Percentiles rank a stretch among this genome's conserved stretches.
Conservation (phyloP, 92 coral and sea anemone species). For the Parazoanthus atlanticus region DNA sequence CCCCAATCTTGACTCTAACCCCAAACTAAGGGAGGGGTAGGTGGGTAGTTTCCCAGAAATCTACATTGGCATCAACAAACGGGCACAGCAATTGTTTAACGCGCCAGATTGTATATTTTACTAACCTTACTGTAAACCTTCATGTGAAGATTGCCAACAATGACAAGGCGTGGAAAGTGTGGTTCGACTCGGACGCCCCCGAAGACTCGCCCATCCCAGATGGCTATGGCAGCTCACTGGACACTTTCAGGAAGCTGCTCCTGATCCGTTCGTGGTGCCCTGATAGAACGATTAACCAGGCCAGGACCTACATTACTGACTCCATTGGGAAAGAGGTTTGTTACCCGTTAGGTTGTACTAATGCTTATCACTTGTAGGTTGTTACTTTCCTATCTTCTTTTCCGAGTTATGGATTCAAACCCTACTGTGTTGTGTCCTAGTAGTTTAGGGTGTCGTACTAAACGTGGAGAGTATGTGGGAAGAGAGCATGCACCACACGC, state of each 20-base stretch:
- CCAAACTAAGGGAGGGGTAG: no score
- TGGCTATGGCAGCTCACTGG: conserved; percentile 95
- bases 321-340: conserved; percentile 89
- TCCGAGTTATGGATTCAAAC: no score
- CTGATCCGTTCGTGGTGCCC: conserved; percentile 99
- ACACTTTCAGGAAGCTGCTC: conserved; percentile 90
- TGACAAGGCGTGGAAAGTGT: conserved; percentile 98
- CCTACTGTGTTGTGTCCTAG: conserved; percentile 45
- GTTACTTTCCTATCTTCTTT: not conserved
- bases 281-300: conserved; percentile 94
- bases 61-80: no score
- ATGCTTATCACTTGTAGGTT: not conserved
- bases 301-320: conserved; percentile 92
- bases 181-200: conserved; percentile 98
- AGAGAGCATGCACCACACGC: conserved; percentile 64
- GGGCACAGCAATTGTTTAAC: not conserved
- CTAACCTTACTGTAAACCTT: not conserved
- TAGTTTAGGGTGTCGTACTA: conserved; percentile 91
- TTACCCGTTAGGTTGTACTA: not conserved
- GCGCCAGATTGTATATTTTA: not conserved
- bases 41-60: no score
- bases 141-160: conserved; percentile 73
- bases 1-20: no score
- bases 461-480: conserved; percentile 97
- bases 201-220: conserved; percentile 97